Percentiles rank a stretch among this genome's conserved stretches.
Conservation (phyloP, 2,113 vertebrate species). For the Hippocampus comes region DNA sequence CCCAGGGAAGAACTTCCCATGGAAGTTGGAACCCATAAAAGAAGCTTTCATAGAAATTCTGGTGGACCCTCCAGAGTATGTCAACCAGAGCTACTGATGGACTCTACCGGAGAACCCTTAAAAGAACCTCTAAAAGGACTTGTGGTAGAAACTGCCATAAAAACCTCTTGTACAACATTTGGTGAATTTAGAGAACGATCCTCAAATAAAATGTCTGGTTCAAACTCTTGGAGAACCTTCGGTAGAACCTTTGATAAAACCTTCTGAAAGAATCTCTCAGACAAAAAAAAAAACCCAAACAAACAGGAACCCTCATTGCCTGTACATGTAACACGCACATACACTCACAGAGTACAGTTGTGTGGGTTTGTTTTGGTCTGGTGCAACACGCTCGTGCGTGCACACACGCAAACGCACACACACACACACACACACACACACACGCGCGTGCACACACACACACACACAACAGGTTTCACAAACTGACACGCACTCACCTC, state of each 20-base stretch:
- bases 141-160: not conserved
- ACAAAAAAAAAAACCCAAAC: not conserved
- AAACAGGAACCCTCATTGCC: not conserved
- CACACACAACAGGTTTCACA: constrained; percentile 40
- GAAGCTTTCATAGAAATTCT: not conserved
- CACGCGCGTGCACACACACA: too few relatives aligned
- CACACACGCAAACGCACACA: constrained; percentile 2
- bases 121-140: not conserved
- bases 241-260: not conserved
- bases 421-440: too few relatives aligned
- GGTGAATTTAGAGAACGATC: not conserved
- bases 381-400: too few relatives aligned
- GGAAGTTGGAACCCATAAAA: not conserved
- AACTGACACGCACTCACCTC: constrained; percentile 69
- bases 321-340: constrained; percentile 19
- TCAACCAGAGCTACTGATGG: not conserved
- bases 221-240: not conserved
- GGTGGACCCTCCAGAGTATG: too few relatives aligned
- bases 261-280: not conserved
- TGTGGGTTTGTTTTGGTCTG: not conserved
- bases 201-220: not conserved
- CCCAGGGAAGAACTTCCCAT: too few relatives aligned
- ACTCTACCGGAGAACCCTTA: not conserved
- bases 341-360: constrained; percentile 5
- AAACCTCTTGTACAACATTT: not conserved